A percentile compares a stretch with the other conserved stretches of the same genome.
phyloP scores from a whole-genome alignment of 2,888 invertebrate genomes.

The Callosobruchus maculatus region DNA sequence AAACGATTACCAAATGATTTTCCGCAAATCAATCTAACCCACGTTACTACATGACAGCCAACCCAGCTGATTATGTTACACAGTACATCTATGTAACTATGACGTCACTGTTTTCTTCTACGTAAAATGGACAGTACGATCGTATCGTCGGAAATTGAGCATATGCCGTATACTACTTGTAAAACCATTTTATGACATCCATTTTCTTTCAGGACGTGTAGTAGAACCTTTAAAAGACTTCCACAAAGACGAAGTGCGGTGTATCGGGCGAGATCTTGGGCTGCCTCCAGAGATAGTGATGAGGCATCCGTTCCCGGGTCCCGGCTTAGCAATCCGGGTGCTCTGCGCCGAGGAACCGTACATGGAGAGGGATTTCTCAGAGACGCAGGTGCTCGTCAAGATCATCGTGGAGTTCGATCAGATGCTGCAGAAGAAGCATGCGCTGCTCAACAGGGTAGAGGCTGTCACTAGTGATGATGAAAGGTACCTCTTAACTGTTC shows the following conservation, averaged over 20 bases:
- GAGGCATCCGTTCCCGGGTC: slow-evolving; percentile 98
- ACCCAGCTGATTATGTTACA: too few species aligned
- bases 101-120: too few species aligned
- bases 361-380: slow-evolving; percentile 91
- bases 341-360: slow-evolving; percentile 94
- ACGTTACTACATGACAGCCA: too few species aligned
- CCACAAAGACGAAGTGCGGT: slow-evolving; percentile 96
- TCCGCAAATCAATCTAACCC: too few species aligned
- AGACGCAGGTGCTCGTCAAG: slow-evolving; percentile 92
- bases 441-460: slow-evolving; percentile 81
- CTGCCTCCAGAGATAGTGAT: slow-evolving; percentile 83
- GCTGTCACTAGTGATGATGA: slow-evolving; percentile 75
- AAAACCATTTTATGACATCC: too few species aligned
- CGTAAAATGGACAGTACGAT: too few species aligned
- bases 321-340: slow-evolving; percentile 94
- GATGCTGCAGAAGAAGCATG: slow-evolving; percentile 90
- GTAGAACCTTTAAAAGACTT: slow-evolving; percentile 98
- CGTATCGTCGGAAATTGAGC: too few species aligned
- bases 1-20: too few species aligned
- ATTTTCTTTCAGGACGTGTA: slow-evolving; percentile 61
- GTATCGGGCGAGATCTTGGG: slow-evolving; percentile 85
- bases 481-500: slow-evolving; percentile 40
- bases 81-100: too few species aligned
- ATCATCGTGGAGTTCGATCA: slow-evolving; percentile 91
- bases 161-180: too few species aligned